These are phyloP conservation scores for Ailuropoda melanoleuca DNA, from an alignment of 2,113 vertebrate genomes.

Conservation along the genomic window DNA sequence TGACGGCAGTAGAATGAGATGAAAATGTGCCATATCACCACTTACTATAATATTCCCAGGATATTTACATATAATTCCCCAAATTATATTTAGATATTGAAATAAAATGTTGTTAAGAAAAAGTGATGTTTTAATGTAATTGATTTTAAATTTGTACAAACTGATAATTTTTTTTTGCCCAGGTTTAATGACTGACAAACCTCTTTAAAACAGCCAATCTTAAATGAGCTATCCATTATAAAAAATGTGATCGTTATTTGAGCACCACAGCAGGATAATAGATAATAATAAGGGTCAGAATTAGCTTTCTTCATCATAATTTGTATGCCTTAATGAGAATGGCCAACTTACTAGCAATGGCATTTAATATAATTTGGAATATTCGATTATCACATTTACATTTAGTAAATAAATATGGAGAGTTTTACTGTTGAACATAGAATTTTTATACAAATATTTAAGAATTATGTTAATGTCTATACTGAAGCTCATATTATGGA, in stretches of 20 bases:
- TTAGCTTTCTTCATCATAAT: slow-evolving; percentile 5
- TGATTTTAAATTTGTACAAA: slow-evolving; percentile 13
- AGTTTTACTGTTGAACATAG: neutral
- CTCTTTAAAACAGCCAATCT: neutral
- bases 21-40: slow-evolving; percentile 3
- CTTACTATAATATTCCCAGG: neutral
- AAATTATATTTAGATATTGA: slow-evolving; percentile 39
- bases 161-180: neutral
- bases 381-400: neutral
- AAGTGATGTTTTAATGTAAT: neutral
- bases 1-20: slow-evolving; percentile 4
- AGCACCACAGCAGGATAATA: neutral
- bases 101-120: slow-evolving; percentile 35
- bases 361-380: neutral
- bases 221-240: neutral
- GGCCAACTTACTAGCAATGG: neutral
- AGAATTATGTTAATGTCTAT: neutral
- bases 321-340: neutral
- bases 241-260: neutral
- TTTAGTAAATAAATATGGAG: slow-evolving; percentile 21
- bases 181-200: neutral
- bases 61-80: neutral
- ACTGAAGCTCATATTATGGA: slow-evolving; percentile 15
- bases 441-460: slow-evolving; percentile 15
- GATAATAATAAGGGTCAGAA: neutral